Base-by-base conservation (phyloP, 2,888 invertebrate species). In the Eilema sororculum region DNA sequence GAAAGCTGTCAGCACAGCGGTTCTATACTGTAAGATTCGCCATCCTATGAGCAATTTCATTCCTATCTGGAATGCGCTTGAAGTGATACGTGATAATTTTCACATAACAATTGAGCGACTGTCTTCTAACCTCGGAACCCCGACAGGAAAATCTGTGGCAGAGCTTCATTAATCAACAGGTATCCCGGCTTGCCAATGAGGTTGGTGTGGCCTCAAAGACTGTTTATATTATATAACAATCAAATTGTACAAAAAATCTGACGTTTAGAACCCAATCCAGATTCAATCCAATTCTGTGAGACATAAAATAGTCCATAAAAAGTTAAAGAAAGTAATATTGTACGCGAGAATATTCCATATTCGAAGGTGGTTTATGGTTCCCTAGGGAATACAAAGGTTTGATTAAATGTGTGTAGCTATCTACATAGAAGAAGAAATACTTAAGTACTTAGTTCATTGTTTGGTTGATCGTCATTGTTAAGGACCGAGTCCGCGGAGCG, bases 331-430 rank as follows among this genome's bases (percentile, higher is more conserved):
- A 66, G 65, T 58, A 58, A 66, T 59, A 65, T 65, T 65, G 46
- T 30, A 8, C 22, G 22, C n/a, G 16, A 58, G 33, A 66, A 74
- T 69, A 74, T 74, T 74, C 64, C 28, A 46, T 59, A 57, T 60
- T 20, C n/a, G 30, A 60, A 22, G n/a, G 60, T 30, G 28, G n/a
- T 30, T 60, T 60, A 60, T 60, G 28, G n/a, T 60, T 60, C 28
- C n/a, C 20, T 33, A 30, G 60, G 30, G 60, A 60, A n/a, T n/a
- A 30, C 28, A 10, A n/a, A 5, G 30, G 16, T 60, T 33, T 60
- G 60, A 60, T 60, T 60, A 30, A 28, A 60, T 30, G 30, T n/a
- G n/a, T 60, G 20, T 30, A 37, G 12, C 13, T 28, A 20, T n/a
- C n/a, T 60, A 20, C 20, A 9, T 22, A 13, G 2, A 30, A 20